A percentile compares a stretch with the other conserved stretches of the same genome.
Conservation (phyloP, 2,797 vertebrate species). For the Oreochromis mossambicus region DNA sequence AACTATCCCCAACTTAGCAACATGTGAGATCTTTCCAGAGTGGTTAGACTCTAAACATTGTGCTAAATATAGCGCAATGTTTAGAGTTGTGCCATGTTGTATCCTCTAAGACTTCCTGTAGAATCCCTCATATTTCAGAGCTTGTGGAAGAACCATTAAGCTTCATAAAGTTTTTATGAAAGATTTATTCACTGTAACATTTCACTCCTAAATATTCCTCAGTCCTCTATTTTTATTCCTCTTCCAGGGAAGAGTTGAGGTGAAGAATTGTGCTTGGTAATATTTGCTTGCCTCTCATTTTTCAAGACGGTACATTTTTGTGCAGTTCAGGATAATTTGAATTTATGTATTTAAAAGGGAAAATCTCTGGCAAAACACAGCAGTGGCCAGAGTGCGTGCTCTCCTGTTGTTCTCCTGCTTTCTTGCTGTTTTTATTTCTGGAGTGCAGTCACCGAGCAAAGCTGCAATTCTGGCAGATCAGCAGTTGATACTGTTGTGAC, state of each 20-base stretch:
- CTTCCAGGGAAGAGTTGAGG: background rate
- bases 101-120: background rate
- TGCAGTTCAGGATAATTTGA: background rate
- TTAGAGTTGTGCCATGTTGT: background rate
- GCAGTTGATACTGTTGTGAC: background rate
- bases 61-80: background rate
- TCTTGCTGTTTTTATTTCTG: background rate
- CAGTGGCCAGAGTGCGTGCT: background rate
- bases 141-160: background rate
- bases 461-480: background rate
- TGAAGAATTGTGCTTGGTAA: background rate
- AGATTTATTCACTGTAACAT: background rate
- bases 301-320: background rate
- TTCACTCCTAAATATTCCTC: background rate
- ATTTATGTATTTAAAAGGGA: background rate
- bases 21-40: background rate
- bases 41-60: background rate
- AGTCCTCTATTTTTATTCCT: background rate
- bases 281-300: background rate
- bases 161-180: conserved; percentile 1
- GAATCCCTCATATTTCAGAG: background rate
- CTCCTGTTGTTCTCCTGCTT: background rate
- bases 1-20: fast-evolving
- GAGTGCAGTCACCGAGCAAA: background rate
- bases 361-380: background rate